Conservation (phyloP, 2,888 invertebrate genomes). For the Craniophora ligustri region DNA sequence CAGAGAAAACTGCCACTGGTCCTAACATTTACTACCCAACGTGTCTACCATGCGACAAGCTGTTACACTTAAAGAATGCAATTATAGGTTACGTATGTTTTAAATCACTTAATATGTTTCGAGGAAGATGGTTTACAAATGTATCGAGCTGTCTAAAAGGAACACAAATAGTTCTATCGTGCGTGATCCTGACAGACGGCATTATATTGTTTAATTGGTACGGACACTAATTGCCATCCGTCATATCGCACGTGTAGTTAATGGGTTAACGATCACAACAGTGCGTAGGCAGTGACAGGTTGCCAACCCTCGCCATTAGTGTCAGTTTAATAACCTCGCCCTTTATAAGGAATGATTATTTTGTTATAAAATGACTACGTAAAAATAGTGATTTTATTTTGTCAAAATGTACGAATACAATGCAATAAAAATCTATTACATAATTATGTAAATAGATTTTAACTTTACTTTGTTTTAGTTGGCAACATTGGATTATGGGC, state of each 20-base stretch:
- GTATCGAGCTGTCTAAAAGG: not conserved
- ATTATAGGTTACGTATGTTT: conserved; percentile 7
- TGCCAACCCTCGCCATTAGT: conserved; percentile 8
- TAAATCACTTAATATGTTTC: too few species aligned
- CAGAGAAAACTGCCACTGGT: conserved; percentile 33
- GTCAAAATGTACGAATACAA: too few species aligned
- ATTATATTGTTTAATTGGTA: conserved; percentile 2
- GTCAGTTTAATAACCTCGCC: conserved; percentile 29
- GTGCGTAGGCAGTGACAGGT: conserved; percentile 26
- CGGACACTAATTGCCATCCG: conserved; percentile 17
- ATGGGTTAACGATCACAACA: conserved; percentile 38
- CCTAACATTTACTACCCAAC: conserved; percentile 45
- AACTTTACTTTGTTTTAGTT: too few species aligned
- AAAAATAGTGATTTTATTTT: too few species aligned
- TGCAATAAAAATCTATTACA: too few species aligned
- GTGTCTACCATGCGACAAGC: conserved; percentile 30
- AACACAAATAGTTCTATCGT: not conserved
- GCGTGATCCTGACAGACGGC: conserved; percentile 1
- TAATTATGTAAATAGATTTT: too few species aligned
- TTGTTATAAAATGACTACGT: too few species aligned
- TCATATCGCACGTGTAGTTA: conserved; percentile 11
- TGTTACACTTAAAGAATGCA: conserved; percentile 12
- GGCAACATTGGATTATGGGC: too few species aligned
- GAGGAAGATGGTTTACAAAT: not conserved
- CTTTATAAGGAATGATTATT: conserved; percentile 8